Base-by-base conservation (phyloP, 2,888 invertebrate species). In the Pseudanteris insignis region DNA sequence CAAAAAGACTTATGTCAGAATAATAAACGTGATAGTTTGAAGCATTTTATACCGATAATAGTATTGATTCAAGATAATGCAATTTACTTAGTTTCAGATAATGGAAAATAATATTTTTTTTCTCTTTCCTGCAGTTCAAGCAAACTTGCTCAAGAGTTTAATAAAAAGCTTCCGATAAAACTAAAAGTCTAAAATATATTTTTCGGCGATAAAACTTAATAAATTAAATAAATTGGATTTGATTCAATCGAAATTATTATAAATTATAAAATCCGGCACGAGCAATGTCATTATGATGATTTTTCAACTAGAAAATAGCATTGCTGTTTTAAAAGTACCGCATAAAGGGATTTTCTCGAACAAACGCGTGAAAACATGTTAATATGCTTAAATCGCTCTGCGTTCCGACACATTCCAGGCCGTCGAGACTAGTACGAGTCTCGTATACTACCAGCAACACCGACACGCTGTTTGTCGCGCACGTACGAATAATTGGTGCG, bases 331-430 rank as follows among this genome's bases (percentile, higher is more conserved):
- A n/a, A n/a, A n/a, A n/a, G n/a, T n/a, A n/a, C n/a, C n/a, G n/a
- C 34, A 28, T 46, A 59, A 21, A 21, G 21, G 21, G 7, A 7
- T n/a, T n/a, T n/a, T n/a, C n/a, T n/a, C n/a, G n/a, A 46, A 29
- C 37, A 41, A 12, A 32, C 34, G 29, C 30, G 50, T 41, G 48
- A 32, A 33, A 50, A 50, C 58, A 59, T 59, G 50, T 51, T 59
- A 51, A 59, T 59, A 44, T 46, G 58, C 34, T 57, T 36, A 48
- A 48, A 57, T 37, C 48, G 48, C 34, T 44, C 50, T 50, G 58
- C 40, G 25, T 40, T 38, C 25, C 25, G 48, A 36, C 57, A 13
- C 58, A 59, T 59, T 59, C 51, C 58, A 40, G 29, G 51, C 34
- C 40, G 14, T 26, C 29, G 34, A 38, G 50, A 50, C 44, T 48